Evolutionary conservation across 1,140 invertebrate genomes (phyloP), one percentile per base, ranked within the genome.

Genomic region (Drosophila melanica): DNA sequence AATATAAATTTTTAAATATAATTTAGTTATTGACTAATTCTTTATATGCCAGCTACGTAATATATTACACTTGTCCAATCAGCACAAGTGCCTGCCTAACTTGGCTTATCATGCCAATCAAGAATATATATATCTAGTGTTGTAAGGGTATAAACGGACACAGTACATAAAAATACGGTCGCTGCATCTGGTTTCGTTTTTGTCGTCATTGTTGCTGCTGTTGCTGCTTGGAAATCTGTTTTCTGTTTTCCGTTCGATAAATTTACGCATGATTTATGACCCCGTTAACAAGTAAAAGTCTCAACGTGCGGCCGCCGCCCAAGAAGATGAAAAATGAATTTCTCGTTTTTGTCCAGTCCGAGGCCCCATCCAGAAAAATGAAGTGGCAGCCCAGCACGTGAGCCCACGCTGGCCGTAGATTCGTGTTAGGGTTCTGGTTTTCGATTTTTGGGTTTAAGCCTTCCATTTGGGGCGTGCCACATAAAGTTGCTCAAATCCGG

Each of bases 241-340:
- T 87, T 82, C 79, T 89, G 84, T 89, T 87, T 87, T 89, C 76
- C 84, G 76, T 87, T 82, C 84, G 84, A 87, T 87, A 87, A 89
- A 89, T 87, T 87, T 80, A 87, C 84, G 84, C 84, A 87, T 87
- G 84, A 87, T 87, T 87, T 87, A 87, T 87, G 84, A 87, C 84
- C 77, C 82, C 84, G 84, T 87, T 89, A 87, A 87, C 79, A 87
- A 87, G 84, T 84, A 87, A 82, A 79, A 87, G 84, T 89, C 84
- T 89, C 65, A 89, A 87, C 80, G 72, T 89, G 79, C 76, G 53
- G 57, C 81, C 81, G 72, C 67, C 53, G 72, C 57, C 48, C 64
- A 55, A 72, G 51, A 84, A 89, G 77, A 84, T 89, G 84, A 87
- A 87, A 87, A 87, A 87, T 87, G 84, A 87, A 89, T 84, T 84